A percentile compares a stretch with the other conserved stretches of the same genome.
Conservation (phyloP, 2,797 vertebrate genomes). For the Eupleurogrammus muticus region DNA sequence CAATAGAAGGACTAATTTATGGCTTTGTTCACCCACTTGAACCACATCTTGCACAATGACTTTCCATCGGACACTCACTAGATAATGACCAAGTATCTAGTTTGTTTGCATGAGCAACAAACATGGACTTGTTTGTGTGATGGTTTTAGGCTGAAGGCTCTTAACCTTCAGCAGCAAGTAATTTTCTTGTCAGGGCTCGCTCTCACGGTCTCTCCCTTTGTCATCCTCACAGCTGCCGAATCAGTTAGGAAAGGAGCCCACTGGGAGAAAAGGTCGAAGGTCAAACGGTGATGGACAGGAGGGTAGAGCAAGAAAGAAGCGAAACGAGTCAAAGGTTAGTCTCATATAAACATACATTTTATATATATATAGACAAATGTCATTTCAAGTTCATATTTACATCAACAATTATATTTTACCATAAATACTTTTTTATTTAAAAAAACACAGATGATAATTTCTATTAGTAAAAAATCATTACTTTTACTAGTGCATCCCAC, state of each 20-base stretch:
- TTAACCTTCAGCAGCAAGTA: slow-evolving; percentile 56
- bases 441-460: not conserved
- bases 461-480: no score
- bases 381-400: not conserved
- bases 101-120: slow-evolving; percentile 41
- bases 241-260: slow-evolving; percentile 89
- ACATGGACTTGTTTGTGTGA: slow-evolving; percentile 41
- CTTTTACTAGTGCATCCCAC: not conserved
- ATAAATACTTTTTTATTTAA: not conserved
- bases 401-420: not conserved
- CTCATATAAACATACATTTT: slow-evolving; percentile 21
- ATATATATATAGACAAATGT: not conserved
- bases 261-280: slow-evolving; percentile 94
- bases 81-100: not conserved
- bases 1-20: slow-evolving; percentile 24
- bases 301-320: slow-evolving; percentile 94
- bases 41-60: slow-evolving; percentile 15
- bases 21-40: slow-evolving; percentile 30
- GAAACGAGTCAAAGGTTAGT: slow-evolving; percentile 89
- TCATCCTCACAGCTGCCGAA: slow-evolving; percentile 84
- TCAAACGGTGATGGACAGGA: slow-evolving; percentile 97
- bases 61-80: slow-evolving; percentile 4
- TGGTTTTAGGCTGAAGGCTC: slow-evolving; percentile 33
- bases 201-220: slow-evolving; percentile 74
- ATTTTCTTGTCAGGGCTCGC: slow-evolving; percentile 49